Percentiles rank a stretch among this genome's conserved stretches.
Evolutionary conservation across 1,140 invertebrate genomes (phyloP).

Genomic region (Homarus americanus): DNA sequence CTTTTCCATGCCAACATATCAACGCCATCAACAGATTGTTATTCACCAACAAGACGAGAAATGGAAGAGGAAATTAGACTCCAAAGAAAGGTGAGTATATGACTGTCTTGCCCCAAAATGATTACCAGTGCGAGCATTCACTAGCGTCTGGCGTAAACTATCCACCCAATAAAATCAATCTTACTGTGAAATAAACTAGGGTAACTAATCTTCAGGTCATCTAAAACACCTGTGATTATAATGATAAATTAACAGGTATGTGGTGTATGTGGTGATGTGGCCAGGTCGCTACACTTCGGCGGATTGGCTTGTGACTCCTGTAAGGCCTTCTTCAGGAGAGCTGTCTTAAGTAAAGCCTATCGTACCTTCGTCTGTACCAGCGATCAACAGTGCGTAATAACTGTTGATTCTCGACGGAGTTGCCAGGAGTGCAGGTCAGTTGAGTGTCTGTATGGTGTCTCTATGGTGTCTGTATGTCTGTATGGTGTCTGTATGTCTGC

Average conservation of each 20-base stretch:
- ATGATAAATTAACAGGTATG: conserved; percentile 54
- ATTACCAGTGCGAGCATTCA: too few relatives aligned
- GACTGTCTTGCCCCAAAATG: background rate
- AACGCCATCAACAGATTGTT: background rate
- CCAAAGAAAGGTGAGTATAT: background rate
- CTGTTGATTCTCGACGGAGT: background rate
- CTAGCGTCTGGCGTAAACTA: too few relatives aligned
- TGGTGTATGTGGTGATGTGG: conserved; percentile 74
- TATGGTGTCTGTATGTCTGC: too few relatives aligned
- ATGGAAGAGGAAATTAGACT: background rate
- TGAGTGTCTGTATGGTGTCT: too few relatives aligned
- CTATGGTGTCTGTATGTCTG: too few relatives aligned
- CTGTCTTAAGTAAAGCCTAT: conserved; percentile 76
- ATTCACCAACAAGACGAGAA: background rate
- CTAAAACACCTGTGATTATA: too few relatives aligned
- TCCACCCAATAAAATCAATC: too few relatives aligned
- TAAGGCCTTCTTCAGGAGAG: conserved; percentile 77
- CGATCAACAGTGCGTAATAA: background rate
- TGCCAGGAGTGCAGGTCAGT: conserved; percentile 32
- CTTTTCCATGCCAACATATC: background rate
- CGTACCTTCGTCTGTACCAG: conserved; percentile 76
- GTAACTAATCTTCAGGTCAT: too few relatives aligned
- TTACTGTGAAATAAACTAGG: too few relatives aligned
- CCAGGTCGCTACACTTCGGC: conserved; percentile 75
- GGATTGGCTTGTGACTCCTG: conserved; percentile 76